Percentiles rank a stretch among this genome's conserved stretches.
Conservation (phyloP, 2,888 invertebrate species). For the Stramonita haemastoma region DNA sequence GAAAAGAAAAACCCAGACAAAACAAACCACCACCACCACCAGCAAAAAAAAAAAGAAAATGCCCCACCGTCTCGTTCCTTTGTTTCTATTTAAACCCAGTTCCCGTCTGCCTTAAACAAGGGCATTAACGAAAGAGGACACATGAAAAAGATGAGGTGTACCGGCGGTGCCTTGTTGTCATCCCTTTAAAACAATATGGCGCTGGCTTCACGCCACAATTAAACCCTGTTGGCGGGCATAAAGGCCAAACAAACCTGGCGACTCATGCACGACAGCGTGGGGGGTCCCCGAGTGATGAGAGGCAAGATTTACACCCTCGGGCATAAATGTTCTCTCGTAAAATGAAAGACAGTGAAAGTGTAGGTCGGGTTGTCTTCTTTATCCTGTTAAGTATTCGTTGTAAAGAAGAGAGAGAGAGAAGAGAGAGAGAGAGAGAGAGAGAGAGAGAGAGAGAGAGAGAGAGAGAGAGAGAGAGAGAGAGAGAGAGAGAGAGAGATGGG, state of each 20-base stretch:
- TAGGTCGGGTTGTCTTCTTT: too few species aligned
- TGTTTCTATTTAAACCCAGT: too few species aligned
- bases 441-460: background rate
- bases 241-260: background rate
- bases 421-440: background rate
- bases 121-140: background rate
- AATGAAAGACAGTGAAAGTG: background rate
- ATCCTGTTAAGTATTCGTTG: too few species aligned
- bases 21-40: too few species aligned
- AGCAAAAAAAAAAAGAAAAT: too few species aligned
- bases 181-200: background rate
- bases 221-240: background rate
- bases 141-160: background rate
- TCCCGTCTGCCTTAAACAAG: too few species aligned
- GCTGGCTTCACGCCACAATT: background rate
- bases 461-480: background rate
- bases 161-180: background rate
- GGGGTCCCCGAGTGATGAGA: background rate
- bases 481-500: too few species aligned
- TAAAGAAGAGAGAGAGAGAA: background rate
- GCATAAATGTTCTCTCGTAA: background rate
- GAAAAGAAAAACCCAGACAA: too few species aligned
- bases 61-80: too few species aligned
- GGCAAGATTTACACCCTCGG: background rate
- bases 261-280: background rate